Evolutionary conservation across 2,888 invertebrate genomes (phyloP), one percentile per base, ranked within the genome.

Genomic region (Thecocarcelia acutangulata): DNA sequence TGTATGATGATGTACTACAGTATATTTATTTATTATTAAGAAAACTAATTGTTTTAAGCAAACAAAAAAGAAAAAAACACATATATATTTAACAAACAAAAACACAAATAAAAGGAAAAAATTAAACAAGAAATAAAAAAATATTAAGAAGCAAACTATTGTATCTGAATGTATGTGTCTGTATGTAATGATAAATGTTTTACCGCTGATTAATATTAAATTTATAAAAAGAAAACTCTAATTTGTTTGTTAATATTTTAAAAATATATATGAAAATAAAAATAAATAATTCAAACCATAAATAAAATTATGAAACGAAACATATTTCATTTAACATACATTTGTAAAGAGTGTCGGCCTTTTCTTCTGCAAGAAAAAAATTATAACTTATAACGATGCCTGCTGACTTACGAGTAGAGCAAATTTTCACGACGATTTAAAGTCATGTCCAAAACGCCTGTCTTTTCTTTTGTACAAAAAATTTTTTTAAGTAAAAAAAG

Each of bases 91-190:
- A n/a, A n/a, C n/a, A 72, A 50, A 68, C 12, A 40, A 52, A 11
- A 64, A 56, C 37, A 28, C 24, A 64, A 37, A 61, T 52, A 44
- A 21, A 50, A 58, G 40, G 15, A 46, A 42, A 42, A 33, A 3
- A 33, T 33, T 3, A 8, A 33, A 33, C 33, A 33, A 24, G 24
- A 3, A 24, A 24, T 24, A 61, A 28, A 52, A 19, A 48, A 52
- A 64, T 54, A 24, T 52, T 24, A 63, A 63, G 28, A 70, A 64
- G 19, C 33, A 24, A 78, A 78, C 78, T 72, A 78, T 59, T 78
- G 78, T 78, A 78, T 78, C 78, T 78, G 78, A 78, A 21, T 78
- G 70, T 78, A 40, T 64, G 76, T 76, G 56, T 70, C 70, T 78
- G 72, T 78, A 69, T 56, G 69, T 77, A 72, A 58, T 42, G 42